Base-by-base conservation (phyloP, 92 coral and sea anemone species). In the Zoanthus gigantus region DNA sequence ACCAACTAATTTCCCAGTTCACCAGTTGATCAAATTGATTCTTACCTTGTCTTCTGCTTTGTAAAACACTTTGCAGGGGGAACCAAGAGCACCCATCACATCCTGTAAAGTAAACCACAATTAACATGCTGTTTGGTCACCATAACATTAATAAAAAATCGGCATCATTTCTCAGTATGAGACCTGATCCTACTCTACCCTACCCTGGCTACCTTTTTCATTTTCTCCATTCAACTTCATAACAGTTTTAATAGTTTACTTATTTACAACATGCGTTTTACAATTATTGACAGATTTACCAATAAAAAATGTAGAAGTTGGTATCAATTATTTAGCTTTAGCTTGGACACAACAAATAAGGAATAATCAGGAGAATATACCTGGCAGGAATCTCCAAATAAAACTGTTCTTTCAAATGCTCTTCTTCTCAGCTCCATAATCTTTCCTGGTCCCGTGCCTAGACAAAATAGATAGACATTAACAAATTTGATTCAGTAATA, bases 381-480 rank as follows among this genome's bases (percentile, higher is more conserved):
- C 98, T 97, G 99, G 76, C 99, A 97, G 0, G 99, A 89, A 75
- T 97, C 98, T 11, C 98, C 97, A 94, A 95, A 97, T 89, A 92
- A 79, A 1, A 97, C 93, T 31, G 88, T 83, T 72, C 99, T 89
- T 77, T 97, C 98, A 86, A 97, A 93, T 6, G 96, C 94, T 77
- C 98, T 88, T 71, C 97, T 92, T 42, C 97, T 89, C 61, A 95
- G 74, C 81, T 97, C 99, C 71, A 93, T 92, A 48, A 94, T 94
- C 91, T 97, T 97, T 7, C 99, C 99, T 72, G 96, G 98, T 34
- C 98, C 99, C 45, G 95, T 94, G 3, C 99, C 99, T 97, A 72
- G 1, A 56, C 10, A 67, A 76, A 65, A 31, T 63, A 63, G 23
- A 63, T 63, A 63, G 14, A 3, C 69, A 17, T 7, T 63, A 4